Percentiles rank a stretch among this genome's conserved stretches.
Conservation (phyloP, 2,888 invertebrate species). For the Nemotelus pantherinus region DNA sequence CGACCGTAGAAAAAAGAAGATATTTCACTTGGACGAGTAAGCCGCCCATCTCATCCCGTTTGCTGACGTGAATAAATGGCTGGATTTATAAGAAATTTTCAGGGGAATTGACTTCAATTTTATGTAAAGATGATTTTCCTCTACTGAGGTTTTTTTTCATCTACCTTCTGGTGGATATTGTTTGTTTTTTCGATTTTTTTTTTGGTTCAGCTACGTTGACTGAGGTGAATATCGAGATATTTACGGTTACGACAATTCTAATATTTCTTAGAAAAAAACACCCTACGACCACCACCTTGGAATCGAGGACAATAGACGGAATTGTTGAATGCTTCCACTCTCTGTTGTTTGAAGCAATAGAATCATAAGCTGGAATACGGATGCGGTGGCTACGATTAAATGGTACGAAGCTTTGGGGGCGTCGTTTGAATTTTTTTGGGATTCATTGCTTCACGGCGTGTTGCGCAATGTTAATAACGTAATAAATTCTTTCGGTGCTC, state of each 20-base stretch:
- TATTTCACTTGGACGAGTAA: not conserved
- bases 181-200: not conserved
- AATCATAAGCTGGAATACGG: not conserved
- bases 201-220: not conserved
- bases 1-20: not conserved
- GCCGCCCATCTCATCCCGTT: not conserved
- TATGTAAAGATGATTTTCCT: constrained; percentile 12
- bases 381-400: not conserved
- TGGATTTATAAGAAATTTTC: constrained; percentile 31
- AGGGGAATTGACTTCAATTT: constrained; percentile 35
- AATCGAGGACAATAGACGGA: not conserved
- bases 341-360: too few species aligned
- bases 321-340: constrained; percentile 9
- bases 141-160: not conserved
- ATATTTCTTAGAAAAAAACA: not conserved
- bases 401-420: not conserved
- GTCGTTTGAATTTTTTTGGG: constrained; percentile 3
- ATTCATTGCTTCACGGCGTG: constrained; percentile 28
- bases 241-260: constrained; percentile 3
- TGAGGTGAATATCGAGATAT: not conserved
- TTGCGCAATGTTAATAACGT: constrained; percentile 28
- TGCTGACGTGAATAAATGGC: constrained; percentile 21
- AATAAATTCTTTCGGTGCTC: constrained; percentile 7
- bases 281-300: too few species aligned
- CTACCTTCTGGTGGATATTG: not conserved